Evolutionary conservation across 2,113 vertebrate genomes (phyloP), one percentile per base, ranked within the genome.

Genomic region (Oryzias melastigma): DNA sequence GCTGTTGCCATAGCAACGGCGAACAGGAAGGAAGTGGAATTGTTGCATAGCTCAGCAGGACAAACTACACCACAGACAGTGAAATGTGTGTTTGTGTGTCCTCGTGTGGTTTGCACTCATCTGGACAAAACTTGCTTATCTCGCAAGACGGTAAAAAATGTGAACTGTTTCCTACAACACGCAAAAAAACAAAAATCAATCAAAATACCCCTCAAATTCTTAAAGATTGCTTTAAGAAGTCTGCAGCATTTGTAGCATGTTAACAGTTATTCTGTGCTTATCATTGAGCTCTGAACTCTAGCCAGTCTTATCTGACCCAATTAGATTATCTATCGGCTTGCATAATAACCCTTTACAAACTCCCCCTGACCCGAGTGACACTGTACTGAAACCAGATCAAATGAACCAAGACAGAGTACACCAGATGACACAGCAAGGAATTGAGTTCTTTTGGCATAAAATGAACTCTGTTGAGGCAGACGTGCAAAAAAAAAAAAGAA

Each of bases 1-100:
- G 40, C 71, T 80, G 86, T 86, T 82, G 73, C 79, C 69, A 82
- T 85, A 75, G 73, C 51, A 64, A 79, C 77, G 8, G 14, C 7
- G 64, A 63, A 87, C 81, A 83, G 81, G 85, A 86, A 88, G 86
- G 85, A 88, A 89, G 82, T 81, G 54, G 58, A 73, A 79, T 57
- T 83, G 82, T 85, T 87, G 83, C 78, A 57, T 29, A 80, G 74
- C 78, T 89, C 83, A 87, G 88, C 80, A 80, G 73, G 81, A 73
- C 48, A 4, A 19, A 44, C 56, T 52, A 16, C n/a, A 19, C n/a
- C n/a, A 47, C n/a, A 12, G 46, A 19, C 46, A 47, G 7, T 7
- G 7, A 18, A 46, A 40, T 41, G 29, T 27, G 53, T 51, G 4
- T 22, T 22, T 22, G 22, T 22, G 22, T 22, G n/a, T 44, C 15